phyloP scores from a whole-genome alignment of 2,888 invertebrate species.

The Heteropelma amictum region DNA sequence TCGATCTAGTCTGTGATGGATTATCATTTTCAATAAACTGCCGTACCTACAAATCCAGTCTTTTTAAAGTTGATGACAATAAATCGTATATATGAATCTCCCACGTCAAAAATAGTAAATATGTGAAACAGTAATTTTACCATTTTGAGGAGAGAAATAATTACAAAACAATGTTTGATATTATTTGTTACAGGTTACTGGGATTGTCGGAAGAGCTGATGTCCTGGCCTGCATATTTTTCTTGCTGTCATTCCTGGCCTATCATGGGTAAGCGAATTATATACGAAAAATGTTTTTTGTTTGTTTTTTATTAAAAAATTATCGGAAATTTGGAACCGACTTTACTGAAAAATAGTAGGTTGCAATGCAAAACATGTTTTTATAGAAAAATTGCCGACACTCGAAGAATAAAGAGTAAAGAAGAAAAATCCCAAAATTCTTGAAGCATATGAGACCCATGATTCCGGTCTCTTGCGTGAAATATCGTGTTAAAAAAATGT shows the following conservation, averaged over 20 bases:
- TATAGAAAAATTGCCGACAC: too few species aligned
- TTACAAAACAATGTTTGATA: conserved; percentile 26
- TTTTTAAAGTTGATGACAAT: conserved; percentile 70
- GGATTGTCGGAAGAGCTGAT: conserved; percentile 93
- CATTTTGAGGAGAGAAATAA: not conserved
- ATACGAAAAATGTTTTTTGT: not conserved
- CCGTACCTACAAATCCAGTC: conserved; percentile 4
- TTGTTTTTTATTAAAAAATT: not conserved
- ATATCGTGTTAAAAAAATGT: too few species aligned
- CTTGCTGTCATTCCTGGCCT: conserved; percentile 87
- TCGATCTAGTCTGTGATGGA: conserved; percentile 6
- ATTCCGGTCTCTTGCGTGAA: too few species aligned
- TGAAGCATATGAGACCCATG: too few species aligned
- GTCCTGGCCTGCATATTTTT: conserved; percentile 91
- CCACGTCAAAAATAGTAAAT: not conserved
- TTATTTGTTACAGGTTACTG: conserved; percentile 85
- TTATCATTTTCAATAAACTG: conserved; percentile 27
- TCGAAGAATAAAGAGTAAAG: too few species aligned
- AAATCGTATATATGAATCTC: not conserved
- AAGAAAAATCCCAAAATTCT: too few species aligned
- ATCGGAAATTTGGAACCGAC: not conserved
- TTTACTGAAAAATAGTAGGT: too few species aligned
- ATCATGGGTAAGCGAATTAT: conserved; percentile 84
- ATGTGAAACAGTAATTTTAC: not conserved
- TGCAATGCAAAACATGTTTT: too few species aligned